These are phyloP conservation scores for Manacus vitellinus DNA, from an alignment of 2,113 vertebrate species.

Conservation along the genomic window DNA sequence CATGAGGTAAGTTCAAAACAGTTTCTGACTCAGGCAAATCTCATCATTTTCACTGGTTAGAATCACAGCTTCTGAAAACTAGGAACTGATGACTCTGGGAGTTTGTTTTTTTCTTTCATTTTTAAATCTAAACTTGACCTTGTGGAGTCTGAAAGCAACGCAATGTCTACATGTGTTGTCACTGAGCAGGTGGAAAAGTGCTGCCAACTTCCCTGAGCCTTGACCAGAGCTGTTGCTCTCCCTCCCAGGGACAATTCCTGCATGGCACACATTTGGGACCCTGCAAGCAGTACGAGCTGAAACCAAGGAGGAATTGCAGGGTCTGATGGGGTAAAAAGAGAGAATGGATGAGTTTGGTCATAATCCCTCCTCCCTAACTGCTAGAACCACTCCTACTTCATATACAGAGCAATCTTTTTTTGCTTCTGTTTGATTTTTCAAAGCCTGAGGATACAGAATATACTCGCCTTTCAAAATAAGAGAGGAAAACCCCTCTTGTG, in stretches of 20 bases:
- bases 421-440: not conserved
- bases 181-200: fast-evolving
- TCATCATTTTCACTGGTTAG: not conserved
- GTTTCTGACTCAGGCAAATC: not conserved
- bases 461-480: not conserved
- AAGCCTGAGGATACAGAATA: not conserved
- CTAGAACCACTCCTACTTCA: not conserved
- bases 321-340: not conserved
- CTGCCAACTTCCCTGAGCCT: not conserved
- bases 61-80: not conserved
- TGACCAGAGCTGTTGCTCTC: not conserved
- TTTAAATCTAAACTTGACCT: not conserved
- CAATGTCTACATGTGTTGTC: fast-evolving
- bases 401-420: not conserved
- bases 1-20: not conserved
- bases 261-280: fast-evolving
- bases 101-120: not conserved
- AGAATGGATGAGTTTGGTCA: not conserved
- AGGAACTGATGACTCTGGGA: fast-evolving
- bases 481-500: not conserved
- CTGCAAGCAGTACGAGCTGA: fast-evolving
- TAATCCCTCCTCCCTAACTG: not conserved
- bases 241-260: fast-evolving
- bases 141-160: not conserved
- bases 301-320: not conserved